These are phyloP conservation scores for Rhinatrema bivittatum DNA, from an alignment of 2,797 vertebrate species.

Conservation along the genomic window DNA sequence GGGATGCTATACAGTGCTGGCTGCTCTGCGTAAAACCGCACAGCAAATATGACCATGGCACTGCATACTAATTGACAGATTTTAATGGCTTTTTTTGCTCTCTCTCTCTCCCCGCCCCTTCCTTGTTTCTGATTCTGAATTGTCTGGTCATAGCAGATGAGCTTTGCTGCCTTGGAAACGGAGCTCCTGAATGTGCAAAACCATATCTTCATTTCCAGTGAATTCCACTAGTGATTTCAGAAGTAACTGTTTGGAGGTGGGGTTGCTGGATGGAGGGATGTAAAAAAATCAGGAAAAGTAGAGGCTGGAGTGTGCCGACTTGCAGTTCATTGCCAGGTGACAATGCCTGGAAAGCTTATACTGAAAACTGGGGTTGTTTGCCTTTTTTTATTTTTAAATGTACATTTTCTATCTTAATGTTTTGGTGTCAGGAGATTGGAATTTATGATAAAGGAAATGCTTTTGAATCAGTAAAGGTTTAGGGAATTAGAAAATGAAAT, in stretches of 20 bases:
- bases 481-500: too few relatives aligned
- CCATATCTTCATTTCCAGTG: conserved; percentile 34
- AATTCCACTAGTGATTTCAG: conserved; percentile 33
- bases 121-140: conserved; percentile 43
- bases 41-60: conserved; percentile 29
- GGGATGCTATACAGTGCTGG: neutral
- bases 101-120: conserved; percentile 14
- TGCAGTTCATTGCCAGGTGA: too few relatives aligned
- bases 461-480: too few relatives aligned
- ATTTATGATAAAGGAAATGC: accelerated
- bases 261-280: neutral
- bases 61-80: conserved; percentile 79
- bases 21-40: conserved; percentile 9
- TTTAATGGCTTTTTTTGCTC: conserved; percentile 76
- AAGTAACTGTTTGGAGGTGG: conserved; percentile 17
- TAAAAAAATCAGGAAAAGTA: too few relatives aligned
- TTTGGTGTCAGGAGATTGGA: neutral
- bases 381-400: too few relatives aligned
- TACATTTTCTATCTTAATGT: too few relatives aligned
- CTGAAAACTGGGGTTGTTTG: neutral
- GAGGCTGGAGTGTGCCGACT: neutral
- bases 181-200: conserved; percentile 42
- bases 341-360: too few relatives aligned
- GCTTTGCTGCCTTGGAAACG: conserved; percentile 75
- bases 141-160: conserved; percentile 53